Percentiles rank a stretch among this genome's conserved stretches.
phyloP scores from a whole-genome alignment of 2,888 invertebrate genomes.

The Drosophila meridiana region DNA sequence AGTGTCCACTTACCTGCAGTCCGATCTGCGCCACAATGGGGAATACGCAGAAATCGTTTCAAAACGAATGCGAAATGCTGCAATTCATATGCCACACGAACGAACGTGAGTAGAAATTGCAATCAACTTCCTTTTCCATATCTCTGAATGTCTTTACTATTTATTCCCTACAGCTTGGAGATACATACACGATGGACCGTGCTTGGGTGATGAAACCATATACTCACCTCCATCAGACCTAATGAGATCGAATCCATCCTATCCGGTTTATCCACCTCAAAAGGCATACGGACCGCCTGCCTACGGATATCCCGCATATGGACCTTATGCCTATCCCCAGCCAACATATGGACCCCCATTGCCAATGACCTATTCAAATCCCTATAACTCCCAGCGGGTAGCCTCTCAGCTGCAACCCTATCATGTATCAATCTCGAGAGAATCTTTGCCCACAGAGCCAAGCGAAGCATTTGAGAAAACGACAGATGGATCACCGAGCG shows the following conservation, averaged over 20 bases:
- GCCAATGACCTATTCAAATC: background rate
- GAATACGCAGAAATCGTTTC: conserved; percentile 21
- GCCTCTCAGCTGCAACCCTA: conserved; percentile 10
- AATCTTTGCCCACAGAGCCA: conserved; percentile 27
- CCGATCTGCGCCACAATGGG: conserved; percentile 31
- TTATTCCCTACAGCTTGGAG: conserved; percentile 27
- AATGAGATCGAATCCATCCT: background rate
- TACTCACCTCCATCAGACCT: background rate
- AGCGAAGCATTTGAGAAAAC: conserved; percentile 2
- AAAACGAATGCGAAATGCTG: conserved; percentile 29
- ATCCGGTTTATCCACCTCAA: conserved; percentile 1
- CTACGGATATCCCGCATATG: conserved; percentile 21
- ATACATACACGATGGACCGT: conserved; percentile 6
- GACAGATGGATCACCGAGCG: background rate
- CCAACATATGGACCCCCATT: background rate
- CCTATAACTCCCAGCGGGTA: background rate
- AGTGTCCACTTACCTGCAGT: conserved; percentile 8
- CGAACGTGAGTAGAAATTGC: conserved; percentile 31
- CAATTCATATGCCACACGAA: conserved; percentile 23
- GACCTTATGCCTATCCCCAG: conserved; percentile 7
- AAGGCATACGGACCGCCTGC: background rate
- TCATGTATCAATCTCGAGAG: conserved; percentile 23
- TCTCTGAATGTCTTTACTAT: background rate
- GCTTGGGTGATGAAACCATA: background rate
- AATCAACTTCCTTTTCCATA: background rate